Base-by-base conservation (phyloP, 2,113 vertebrate genomes). In the Podarcis raffonei region DNA sequence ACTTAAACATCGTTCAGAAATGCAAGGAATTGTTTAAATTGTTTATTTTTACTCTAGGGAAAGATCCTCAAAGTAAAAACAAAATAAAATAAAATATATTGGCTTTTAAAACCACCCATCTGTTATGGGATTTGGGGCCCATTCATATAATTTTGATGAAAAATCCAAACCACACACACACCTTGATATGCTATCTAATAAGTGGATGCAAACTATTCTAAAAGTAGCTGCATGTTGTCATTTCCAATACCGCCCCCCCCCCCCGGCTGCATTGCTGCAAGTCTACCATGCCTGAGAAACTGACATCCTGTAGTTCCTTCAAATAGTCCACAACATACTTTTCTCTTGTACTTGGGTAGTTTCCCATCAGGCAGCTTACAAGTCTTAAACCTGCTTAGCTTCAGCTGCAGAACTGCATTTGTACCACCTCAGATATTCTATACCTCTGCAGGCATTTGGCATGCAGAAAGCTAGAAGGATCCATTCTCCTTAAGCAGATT, bases 1-100 rank as follows among this genome's bases (percentile, higher is more conserved):
- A 92, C 83, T 93, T 89, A 59, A 87, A 94, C 27, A 83, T 93
- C 92, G 78, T 88, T 91, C 53, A 87, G 90, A 84, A 89, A 92
- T 92, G 86, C 65, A 92, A 89, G 81, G 77, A 87, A n/a, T 83
- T 89, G 83, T 68, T 90, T 42, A 71, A 83, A 89, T 82, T 57
- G 1, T 0, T 78, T 57, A 69, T 86, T 83, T 32, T 59, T 78
- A 87, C 72, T 78, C 39, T 79, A 27, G 88, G 16, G 92, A 66
- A 74, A 32, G 3, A 32, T 22, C n/a, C 48, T 11, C 90, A 57
- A 68, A 75, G 86, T 32, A 39, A 42, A 80, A 53, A 76, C 78
- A 90, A 90, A 92, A 93, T 42, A 62, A 22, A 35, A 87, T 75
- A 57, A 69, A 90, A 85, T 80, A 86, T 75, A 0, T 20, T 48